Conservation (phyloP, 2,113 vertebrate species). For the Heliornis fulica region DNA sequence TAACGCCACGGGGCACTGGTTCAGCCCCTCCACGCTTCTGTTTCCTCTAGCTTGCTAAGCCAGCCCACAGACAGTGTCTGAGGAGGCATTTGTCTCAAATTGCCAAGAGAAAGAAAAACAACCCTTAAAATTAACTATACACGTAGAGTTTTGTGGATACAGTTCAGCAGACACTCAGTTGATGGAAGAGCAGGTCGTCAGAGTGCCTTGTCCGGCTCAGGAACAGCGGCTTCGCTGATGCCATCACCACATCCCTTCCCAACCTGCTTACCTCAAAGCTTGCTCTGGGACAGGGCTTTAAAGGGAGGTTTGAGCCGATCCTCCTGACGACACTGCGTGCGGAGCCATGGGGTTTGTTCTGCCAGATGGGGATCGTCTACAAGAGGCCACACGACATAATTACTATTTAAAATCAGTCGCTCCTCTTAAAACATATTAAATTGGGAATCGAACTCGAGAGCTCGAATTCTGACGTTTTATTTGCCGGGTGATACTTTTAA, state of each 20-base stretch:
- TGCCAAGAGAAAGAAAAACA: not conserved
- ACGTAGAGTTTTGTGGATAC: accelerated
- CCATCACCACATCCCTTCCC: accelerated
- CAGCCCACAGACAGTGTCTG: accelerated
- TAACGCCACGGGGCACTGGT: not conserved
- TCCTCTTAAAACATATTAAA: not conserved
- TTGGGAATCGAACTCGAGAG: not conserved
- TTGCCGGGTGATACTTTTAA: not conserved
- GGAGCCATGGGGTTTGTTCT: slow-evolving; percentile 94
- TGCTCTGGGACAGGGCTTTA: slow-evolving; percentile 91
- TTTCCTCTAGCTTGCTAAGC: not conserved
- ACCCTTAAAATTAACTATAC: not conserved
- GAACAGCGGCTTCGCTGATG: accelerated
- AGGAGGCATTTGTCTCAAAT: not conserved
- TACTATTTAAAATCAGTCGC: accelerated
- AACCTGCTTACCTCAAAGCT: slow-evolving; percentile 85
- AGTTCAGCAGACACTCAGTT: accelerated
- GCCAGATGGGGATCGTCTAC: slow-evolving; percentile 95
- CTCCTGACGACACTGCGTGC: slow-evolving; percentile 93
- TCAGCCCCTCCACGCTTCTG: not conserved
- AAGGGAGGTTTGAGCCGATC: slow-evolving; percentile 92
- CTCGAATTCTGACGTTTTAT: not conserved
- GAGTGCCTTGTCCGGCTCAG: not conserved
- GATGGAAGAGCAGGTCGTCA: accelerated
- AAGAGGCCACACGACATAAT: not conserved